A percentile compares a stretch with the other conserved stretches of the same genome.
phyloP scores from a whole-genome alignment of 2,113 vertebrate species.

The Xyrauchen texanus region DNA sequence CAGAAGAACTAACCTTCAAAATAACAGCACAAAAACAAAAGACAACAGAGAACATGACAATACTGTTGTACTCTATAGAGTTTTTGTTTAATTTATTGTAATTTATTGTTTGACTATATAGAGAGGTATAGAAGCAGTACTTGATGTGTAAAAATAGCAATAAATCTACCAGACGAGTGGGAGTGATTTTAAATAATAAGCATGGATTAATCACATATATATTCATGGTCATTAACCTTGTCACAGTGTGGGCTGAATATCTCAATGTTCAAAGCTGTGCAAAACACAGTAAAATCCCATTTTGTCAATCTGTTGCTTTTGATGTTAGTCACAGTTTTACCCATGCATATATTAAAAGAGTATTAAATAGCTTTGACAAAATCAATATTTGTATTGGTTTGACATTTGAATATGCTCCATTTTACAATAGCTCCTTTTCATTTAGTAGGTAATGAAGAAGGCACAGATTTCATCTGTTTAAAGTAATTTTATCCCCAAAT shows the following conservation, averaged over 20 bases:
- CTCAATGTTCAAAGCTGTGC: constrained; percentile 20
- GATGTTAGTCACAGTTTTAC: constrained; percentile 22
- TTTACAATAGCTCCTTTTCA: background rate
- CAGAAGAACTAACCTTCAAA: too few species aligned
- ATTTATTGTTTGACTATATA: too few species aligned
- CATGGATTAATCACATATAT: constrained; percentile 21
- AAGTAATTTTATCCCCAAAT: too few species aligned
- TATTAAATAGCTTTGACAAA: background rate
- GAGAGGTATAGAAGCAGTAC: too few species aligned
- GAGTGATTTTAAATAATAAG: constrained; percentile 13
- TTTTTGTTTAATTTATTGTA: too few species aligned
- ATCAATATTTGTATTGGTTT: background rate
- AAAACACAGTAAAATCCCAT: constrained; percentile 19
- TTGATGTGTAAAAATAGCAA: too few species aligned
- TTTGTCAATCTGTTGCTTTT: background rate
- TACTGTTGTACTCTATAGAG: too few species aligned
- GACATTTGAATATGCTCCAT: constrained; percentile 10
- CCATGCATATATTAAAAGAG: background rate
- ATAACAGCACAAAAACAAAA: too few species aligned
- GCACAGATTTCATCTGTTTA: background rate
- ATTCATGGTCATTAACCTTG: background rate
- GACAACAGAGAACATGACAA: too few species aligned
- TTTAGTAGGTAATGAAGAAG: constrained; percentile 3
- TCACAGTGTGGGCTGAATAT: constrained; percentile 9
- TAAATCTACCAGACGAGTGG: background rate